These are phyloP conservation scores for Formica exsecta DNA, from an alignment of 1,140 invertebrate species.

Conservation along the genomic window DNA sequence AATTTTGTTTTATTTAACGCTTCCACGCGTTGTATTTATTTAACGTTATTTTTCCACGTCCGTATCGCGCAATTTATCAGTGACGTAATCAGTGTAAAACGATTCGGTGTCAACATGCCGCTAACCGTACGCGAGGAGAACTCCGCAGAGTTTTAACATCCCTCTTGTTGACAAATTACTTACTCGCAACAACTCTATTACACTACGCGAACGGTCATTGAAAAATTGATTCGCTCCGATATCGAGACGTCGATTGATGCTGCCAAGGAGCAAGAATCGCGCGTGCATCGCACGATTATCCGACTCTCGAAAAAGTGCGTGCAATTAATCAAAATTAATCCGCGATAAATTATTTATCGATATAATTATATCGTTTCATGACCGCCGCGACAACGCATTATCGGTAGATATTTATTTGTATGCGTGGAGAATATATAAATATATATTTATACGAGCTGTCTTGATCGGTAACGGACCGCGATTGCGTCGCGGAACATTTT, in stretches of 20 bases:
- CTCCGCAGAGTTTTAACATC: not conserved
- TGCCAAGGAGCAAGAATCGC: not conserved
- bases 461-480: too few species aligned
- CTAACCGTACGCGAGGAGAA: not conserved
- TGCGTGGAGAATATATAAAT: too few species aligned
- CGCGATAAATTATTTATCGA: slow-evolving; percentile 33
- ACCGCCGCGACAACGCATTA: not conserved
- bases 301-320: not conserved
- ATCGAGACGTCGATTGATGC: slow-evolving; percentile 39
- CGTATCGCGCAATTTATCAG: not conserved
- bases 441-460: too few species aligned
- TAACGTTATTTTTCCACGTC: not conserved
- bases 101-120: not conserved
- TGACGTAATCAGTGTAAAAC: not conserved
- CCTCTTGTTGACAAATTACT: slow-evolving; percentile 23
- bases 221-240: slow-evolving; percentile 29
- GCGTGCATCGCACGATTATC: too few species aligned
- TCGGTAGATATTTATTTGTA: slow-evolving; percentile 47
- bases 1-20: slow-evolving; percentile 7
- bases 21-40: not conserved
- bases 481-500: too few species aligned
- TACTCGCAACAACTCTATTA: slow-evolving; percentile 20
- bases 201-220: not conserved
- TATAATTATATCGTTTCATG: slow-evolving; percentile 23
- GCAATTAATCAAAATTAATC: not conserved